Conservation (phyloP, 2,888 invertebrate species). For the Drosophila paracracens region DNA sequence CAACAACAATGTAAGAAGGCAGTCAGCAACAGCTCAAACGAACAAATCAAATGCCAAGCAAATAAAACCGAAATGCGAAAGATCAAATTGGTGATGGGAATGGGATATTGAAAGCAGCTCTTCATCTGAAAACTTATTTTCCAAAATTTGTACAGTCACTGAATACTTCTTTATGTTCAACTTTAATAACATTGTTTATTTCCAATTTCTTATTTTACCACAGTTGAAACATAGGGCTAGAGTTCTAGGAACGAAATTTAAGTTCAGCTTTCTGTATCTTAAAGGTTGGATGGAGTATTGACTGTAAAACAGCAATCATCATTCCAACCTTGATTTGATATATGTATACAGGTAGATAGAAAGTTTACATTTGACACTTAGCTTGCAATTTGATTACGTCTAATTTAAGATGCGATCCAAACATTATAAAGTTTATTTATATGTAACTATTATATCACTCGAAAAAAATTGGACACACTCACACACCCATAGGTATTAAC, state of each 20-base stretch:
- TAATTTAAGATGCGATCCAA: background rate
- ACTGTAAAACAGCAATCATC: background rate
- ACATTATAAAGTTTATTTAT: background rate
- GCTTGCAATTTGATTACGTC: background rate
- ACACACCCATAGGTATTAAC: background rate
- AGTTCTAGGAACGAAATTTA: no score
- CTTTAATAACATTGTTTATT: background rate
- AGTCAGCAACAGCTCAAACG: constrained; percentile 17
- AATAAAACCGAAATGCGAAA: constrained; percentile 4
- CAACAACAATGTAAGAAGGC: constrained; percentile 40
- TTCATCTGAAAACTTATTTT: background rate
- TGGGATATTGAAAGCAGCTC: background rate
- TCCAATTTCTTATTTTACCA: background rate
- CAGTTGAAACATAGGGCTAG: no score
- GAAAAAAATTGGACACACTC: background rate
- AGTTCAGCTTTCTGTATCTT: background rate
- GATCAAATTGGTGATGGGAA: background rate
- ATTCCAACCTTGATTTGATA: background rate
- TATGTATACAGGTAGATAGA: background rate
- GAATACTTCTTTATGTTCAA: background rate
- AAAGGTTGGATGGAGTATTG: background rate
- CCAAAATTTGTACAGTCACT: background rate
- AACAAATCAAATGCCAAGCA: constrained; percentile 4
- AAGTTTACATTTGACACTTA: background rate
- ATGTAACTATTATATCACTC: background rate